Evolutionary conservation across 2,797 vertebrate genomes (phyloP), one percentile per base, ranked within the genome.

Genomic region (Catamblyrhynchus diadema): DNA sequence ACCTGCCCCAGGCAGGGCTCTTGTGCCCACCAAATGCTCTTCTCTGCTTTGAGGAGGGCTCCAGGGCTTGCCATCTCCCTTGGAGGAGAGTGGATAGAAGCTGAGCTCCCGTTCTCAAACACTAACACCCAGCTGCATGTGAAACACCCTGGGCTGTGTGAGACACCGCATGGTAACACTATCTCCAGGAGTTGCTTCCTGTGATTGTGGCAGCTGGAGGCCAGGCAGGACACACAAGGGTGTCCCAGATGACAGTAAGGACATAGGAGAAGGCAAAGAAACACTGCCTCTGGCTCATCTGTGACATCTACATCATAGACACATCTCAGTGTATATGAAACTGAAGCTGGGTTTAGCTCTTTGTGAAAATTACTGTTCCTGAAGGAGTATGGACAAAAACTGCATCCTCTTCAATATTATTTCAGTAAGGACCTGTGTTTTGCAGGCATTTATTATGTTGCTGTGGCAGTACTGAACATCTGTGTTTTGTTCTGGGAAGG

Each of bases 1-100:
- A 7, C 19, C 35, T 33, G 56, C 27, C 56, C 24, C 0, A 0
- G 10, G 13, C n/a, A 79, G 42, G 56, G 28, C 44, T 59, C 7
- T 24, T 45, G 39, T 39, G 50, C 51, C 2, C 0, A 39, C 33
- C 53, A 70, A 19, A 19, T 42, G 17, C 11, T 3, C 10, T 45
- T 53, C n/a, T 66, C 44, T 62, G 5, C 75, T 44, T 25, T 20
- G 41, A 33, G 30, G 8, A 56, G 56, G 45, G 44, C 41, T 81
- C 65, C 47, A 1, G 22, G 22, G 16, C 44, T 82, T 3, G 0
- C 69, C 18, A 8, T 17, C 47, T 47, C 8, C 6, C 12, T 73
- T 37, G 37, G 59, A 16, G 32, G 32, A 3, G 1, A 10, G 33
- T 60, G 41, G 14, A 6, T 10, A 56, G 39, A 41, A 23, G 20